Base-by-base conservation (phyloP, 1,140 invertebrate species). In the Hylyphantes graminicola region DNA sequence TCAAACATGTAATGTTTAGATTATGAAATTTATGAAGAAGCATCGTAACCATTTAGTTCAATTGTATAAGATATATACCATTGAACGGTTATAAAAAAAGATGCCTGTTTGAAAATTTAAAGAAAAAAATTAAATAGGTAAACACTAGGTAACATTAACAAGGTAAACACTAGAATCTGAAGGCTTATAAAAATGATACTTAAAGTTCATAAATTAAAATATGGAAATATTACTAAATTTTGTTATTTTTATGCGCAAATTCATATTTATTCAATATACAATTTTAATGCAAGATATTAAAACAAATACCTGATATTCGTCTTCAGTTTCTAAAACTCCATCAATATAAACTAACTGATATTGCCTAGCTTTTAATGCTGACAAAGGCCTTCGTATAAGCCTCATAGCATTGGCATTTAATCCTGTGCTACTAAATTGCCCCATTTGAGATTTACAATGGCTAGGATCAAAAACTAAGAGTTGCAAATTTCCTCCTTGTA, bases 391-490 rank as follows among this genome's bases (percentile, higher is more conserved):
- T 65, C 95, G 92, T 54, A 96, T 91, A 57, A 95, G 92, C 65
- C 94, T 90, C 90, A 96, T 92, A 11, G 93, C 92, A 83, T 91
- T 91, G 64, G 90, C 88, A n/a, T 91, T 90, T 87, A 13, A 88
- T 83, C 88, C 91, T 76, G 90, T 92, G 86, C 91, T 92, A 79
- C 85, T 88, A 65, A 94, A 92, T 86, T 93, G 92, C 63, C 91
- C 90, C 92, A 96, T 95, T 91, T 96, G 95, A 59, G 92, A 90
- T 64, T 93, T 94, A 17, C 93, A 93, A 89, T 95, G 94, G 88
- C 94, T 96, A 13, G 96, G 96, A 90, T 97, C 96, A 78, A 97
- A 91, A n/a, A 97, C 93, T 82, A 97, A 88, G 78, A 96, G 91
- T 13, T 93, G 93, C 86, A 94, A 91, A 73, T 92, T 92, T 73